Base-by-base conservation (phyloP, 2,797 vertebrate species). In the Rhinophrynus dorsalis region DNA sequence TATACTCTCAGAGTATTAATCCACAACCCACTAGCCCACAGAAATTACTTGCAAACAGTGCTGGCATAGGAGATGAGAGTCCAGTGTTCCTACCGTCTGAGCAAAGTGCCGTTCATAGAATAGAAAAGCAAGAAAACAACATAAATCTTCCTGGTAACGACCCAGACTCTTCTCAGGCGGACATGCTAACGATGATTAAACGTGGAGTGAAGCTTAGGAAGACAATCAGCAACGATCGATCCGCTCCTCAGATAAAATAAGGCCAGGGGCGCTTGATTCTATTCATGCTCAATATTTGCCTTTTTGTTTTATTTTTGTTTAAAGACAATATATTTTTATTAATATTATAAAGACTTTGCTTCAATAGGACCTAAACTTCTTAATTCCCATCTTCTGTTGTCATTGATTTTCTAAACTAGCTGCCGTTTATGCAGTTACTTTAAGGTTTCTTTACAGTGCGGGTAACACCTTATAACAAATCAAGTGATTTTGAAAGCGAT, bases 181-280 rank as follows among this genome's bases (percentile, higher is more conserved):
- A 82, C 59, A 90, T 93, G 90, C 66, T 88, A 57, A 83, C 48
- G n/a, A 82, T 89, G 80, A 89, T 93, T 71, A 82, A 76, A 13
- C 76, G 82, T 3, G 78, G 79, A 3, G 89, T 93, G 0, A 89
- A 70, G 69, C 90, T 93, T 12, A 81, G 82, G 61, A 76, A 86
- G 78, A 92, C 90, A 15, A 5, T 86, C 12, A 91, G 90, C 77
- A 83, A 92, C 2, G 91, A 93, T 58, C 87, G 92, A 75, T 93
- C 92, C 0, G 90, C 89, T 26, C 92, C 91, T 2, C 42, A 55
- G 18, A 63, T 73, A n/a, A 63, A 72, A 12, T 76, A 40, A 72
- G 38, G 29, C 45, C 3, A n/a, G 11, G 10, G 32, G 11, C n/a
- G 21, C 21, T 29, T 24, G 13, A 33, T 35, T 10, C 10, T n/a